phyloP scores from a whole-genome alignment of 2,797 vertebrate genomes.

The Melanotaenia nigrans region DNA sequence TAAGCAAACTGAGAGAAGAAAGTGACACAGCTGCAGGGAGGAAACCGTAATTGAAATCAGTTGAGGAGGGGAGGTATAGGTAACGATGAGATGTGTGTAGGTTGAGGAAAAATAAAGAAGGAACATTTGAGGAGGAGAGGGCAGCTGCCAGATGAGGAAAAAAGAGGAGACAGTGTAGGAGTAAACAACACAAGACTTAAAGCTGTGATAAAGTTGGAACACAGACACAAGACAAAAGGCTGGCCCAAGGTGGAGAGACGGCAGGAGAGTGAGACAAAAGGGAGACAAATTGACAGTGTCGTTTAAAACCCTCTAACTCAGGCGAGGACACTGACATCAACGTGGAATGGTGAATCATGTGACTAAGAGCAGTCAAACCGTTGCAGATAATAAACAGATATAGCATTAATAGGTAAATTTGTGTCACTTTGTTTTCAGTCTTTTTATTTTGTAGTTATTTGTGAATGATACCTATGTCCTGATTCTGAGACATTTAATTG shows the following conservation, averaged over 20 bases:
- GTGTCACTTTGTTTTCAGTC: not conserved
- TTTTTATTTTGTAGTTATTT: not conserved
- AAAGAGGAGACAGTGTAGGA: conserved; percentile 33
- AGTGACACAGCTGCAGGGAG: conserved; percentile 66
- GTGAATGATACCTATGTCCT: not conserved
- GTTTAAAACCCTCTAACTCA: not conserved
- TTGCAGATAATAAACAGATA: not conserved
- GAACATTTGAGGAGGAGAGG: conserved; percentile 33
- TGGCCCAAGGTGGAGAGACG: conserved; percentile 14
- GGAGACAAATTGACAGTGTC: conserved; percentile 10
- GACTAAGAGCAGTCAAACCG: not conserved
- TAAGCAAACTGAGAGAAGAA: conserved; percentile 56
- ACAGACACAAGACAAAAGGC: conserved; percentile 13
- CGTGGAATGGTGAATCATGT: not conserved
- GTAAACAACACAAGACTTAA: conserved; percentile 22
- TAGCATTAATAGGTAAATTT: not conserved
- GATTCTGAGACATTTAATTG: not conserved
- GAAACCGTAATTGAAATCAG: conserved; percentile 72
- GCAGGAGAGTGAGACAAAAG: conserved; percentile 10
- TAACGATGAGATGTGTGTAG: conserved; percentile 31
- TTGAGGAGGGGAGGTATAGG: conserved; percentile 52
- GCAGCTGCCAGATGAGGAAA: conserved; percentile 44
- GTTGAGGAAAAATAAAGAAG: conserved; percentile 31
- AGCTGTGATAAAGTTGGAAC: conserved; percentile 30
- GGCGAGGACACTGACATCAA: not conserved